Evolutionary conservation across 2,797 vertebrate genomes (phyloP).

Genomic region (Pteronotus mesoamericanus): DNA sequence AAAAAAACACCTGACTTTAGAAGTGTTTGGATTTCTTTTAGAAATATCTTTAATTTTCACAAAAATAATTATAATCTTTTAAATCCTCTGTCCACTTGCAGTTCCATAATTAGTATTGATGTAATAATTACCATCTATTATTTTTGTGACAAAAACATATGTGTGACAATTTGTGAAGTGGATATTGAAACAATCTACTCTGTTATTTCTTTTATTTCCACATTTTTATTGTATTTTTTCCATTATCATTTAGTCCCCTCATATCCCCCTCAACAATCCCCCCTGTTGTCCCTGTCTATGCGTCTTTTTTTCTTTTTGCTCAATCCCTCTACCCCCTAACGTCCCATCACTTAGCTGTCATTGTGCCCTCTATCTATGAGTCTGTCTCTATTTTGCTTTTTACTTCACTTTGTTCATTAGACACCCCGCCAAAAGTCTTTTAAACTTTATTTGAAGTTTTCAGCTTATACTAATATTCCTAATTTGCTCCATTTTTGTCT

Average conservation of each 20-base stretch:
- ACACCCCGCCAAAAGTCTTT: fast-evolving
- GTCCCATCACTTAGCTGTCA: neutral
- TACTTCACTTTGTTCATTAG: neutral
- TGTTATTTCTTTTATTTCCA: neutral
- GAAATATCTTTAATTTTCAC: neutral
- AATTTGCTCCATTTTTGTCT: neutral
- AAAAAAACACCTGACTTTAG: neutral
- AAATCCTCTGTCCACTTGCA: neutral
- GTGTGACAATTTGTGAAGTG: neutral
- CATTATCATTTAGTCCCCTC: neutral
- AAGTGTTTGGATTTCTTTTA: neutral
- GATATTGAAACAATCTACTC: neutral
- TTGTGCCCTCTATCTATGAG: neutral
- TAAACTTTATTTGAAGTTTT: neutral
- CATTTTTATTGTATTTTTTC: neutral
- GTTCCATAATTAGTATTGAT: neutral
- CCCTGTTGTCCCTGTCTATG: neutral
- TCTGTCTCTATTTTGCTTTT: neutral
- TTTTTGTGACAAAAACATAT: neutral
- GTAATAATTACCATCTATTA: neutral
- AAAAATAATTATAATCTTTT: neutral
- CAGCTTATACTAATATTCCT: neutral
- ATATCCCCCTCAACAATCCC: neutral
- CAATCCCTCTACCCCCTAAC: too few species aligned
- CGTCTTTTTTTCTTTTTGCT: neutral